These are phyloP conservation scores for Okamejei kenojei DNA, from an alignment of 2,797 vertebrate species.

Conservation along the genomic window DNA sequence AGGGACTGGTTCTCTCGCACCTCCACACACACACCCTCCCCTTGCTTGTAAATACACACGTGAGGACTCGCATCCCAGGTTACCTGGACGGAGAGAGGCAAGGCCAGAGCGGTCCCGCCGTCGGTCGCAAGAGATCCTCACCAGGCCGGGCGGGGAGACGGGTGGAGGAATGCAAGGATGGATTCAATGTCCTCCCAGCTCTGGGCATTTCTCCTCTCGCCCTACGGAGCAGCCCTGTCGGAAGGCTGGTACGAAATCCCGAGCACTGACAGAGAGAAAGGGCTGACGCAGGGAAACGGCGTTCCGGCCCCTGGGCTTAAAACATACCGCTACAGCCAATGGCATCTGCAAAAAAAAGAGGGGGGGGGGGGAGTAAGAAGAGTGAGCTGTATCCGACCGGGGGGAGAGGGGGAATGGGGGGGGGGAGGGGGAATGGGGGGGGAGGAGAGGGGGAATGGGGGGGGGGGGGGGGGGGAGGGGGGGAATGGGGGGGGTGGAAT, in stretches of 20 bases:
- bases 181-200: not conserved
- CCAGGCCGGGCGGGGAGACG: not conserved
- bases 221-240: not conserved
- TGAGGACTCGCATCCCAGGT: not conserved
- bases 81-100: not conserved
- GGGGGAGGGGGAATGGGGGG: no score
- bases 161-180: not conserved
- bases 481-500: fast-evolving
- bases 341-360: not conserved
- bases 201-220: not conserved
- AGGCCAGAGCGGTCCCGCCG: not conserved
- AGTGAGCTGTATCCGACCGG: not conserved
- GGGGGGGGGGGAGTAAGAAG: no score
- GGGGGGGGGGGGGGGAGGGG: not conserved
- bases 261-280: no score
- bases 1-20: not conserved
- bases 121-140: no score
- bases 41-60: not conserved
- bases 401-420: no score
- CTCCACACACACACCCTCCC: not conserved
- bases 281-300: not conserved
- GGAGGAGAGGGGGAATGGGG: not conserved
- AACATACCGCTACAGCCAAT: not conserved
- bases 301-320: not conserved
- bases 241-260: not conserved